A percentile compares a stretch with the other conserved stretches of the same genome.
These are phyloP conservation scores for Pontoporia blainvillei DNA, from an alignment of 2,113 vertebrate genomes.

Conservation along the genomic window DNA sequence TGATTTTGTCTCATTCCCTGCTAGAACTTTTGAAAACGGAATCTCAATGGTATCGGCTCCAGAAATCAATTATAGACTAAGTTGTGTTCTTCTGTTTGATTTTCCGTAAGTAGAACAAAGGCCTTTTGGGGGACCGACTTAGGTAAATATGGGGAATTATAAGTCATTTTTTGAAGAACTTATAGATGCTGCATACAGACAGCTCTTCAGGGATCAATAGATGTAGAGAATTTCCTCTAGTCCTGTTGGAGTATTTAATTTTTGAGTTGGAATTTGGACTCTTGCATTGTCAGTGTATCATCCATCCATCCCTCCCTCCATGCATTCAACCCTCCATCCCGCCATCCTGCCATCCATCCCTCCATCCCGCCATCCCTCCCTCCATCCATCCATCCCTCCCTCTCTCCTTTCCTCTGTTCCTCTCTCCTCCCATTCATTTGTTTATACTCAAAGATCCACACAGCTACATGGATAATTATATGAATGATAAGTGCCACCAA, in stretches of 20 bases:
- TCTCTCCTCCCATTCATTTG: neutral
- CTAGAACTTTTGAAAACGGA: neutral
- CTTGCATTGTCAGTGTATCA: neutral
- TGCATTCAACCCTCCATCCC: neutral
- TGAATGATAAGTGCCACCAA: accelerated
- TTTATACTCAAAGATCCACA: neutral
- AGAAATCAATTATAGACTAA: neutral
- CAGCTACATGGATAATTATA: neutral
- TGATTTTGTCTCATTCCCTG: neutral
- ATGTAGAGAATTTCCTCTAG: accelerated
- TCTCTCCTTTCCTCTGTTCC: no score
- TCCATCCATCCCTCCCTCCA: neutral
- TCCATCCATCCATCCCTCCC: neutral
- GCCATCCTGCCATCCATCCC: neutral
- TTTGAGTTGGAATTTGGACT: neutral
- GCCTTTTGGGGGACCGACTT: neutral
- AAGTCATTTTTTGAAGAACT: neutral
- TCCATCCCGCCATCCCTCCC: neutral
- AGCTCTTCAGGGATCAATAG: accelerated
- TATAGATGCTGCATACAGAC: neutral
- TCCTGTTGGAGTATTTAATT: no score
- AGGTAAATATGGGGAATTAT: no score
- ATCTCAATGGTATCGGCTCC: neutral
- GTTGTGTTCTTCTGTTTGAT: neutral
- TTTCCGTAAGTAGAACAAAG: neutral